Base-by-base conservation (phyloP, 2,797 vertebrate genomes). In the Capromys pilorides region DNA sequence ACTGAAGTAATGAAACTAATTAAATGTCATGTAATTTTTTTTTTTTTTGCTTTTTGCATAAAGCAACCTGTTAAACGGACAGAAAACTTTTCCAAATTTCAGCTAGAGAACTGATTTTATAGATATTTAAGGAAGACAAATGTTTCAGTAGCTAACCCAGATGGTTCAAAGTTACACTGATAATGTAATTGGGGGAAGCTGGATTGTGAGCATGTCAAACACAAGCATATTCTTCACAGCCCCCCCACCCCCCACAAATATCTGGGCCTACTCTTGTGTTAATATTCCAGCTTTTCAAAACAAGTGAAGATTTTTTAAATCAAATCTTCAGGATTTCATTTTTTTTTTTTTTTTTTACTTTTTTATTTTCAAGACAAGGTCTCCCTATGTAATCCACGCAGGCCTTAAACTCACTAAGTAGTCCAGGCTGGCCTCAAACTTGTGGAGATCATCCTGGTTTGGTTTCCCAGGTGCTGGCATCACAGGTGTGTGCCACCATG, bases 31-130 rank as follows among this genome's bases (percentile, higher is more conserved):
- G 39, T 54, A 16, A 62, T 80, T 64, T 94, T 86, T n/a, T 81
- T 80, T n/a, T 69, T 93, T 86, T n/a, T 81, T 89, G 21, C 33
- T 89, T 51, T 85, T 93, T 41, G 88, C 36, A 45, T 88, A 90
- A 79, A 73, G 54, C 24, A 82, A 54, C 6, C 45, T 73, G 5
- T 86, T 80, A 57, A 41, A 64, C 26, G 19, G 19, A 75, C 69
- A 95, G 84, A 83, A 87, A 82, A 73, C 26, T 9, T 79, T 78
- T 90, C 45, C 36, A 91, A 39, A 83, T 59, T n/a, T 88, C n/a
- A 94, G 41, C 24, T 16, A 19, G 19, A 66, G 86, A 83, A 33
- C 94, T 45, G n/a, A 79, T 95, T 85, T 83, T 85, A 10, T 67
- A 66, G 62, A 61, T 78, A 87, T 78, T 73, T 90, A 69, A 84